A percentile compares a stretch with the other conserved stretches of the same genome.
These are phyloP conservation scores for Julus scandinavius DNA, from an alignment of 2,888 invertebrate genomes.

Conservation along the genomic window DNA sequence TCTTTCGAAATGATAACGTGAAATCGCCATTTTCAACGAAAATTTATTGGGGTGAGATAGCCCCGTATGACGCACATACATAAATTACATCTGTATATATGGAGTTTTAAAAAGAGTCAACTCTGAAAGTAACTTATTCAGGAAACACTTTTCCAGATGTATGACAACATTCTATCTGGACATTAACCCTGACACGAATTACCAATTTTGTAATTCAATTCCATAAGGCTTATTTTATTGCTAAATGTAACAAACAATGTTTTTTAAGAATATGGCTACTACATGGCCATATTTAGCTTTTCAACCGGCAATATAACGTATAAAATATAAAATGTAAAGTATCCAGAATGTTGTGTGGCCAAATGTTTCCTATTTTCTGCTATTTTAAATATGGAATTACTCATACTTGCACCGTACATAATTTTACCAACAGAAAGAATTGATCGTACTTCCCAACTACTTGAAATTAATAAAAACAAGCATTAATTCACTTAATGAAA, in stretches of 20 bases:
- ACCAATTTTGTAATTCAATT: not conserved
- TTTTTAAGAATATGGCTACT: too few relatives aligned
- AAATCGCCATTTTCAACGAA: slow-evolving; percentile 5
- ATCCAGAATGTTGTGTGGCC: too few relatives aligned
- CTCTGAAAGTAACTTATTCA: not conserved
- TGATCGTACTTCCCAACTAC: too few relatives aligned
- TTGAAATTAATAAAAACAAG: too few relatives aligned
- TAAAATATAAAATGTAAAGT: too few relatives aligned
- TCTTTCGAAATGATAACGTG: not conserved
- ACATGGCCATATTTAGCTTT: too few relatives aligned
- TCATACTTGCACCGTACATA: too few relatives aligned
- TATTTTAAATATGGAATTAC: too few relatives aligned
- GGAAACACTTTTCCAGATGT: not conserved
- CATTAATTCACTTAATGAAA: too few relatives aligned
- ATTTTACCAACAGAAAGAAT: too few relatives aligned
- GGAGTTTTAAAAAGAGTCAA: not conserved
- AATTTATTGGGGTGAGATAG: slow-evolving; percentile 8
- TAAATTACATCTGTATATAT: not conserved
- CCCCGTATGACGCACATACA: not conserved
- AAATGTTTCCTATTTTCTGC: too few relatives aligned
- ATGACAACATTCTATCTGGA: not conserved
- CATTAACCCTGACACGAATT: not conserved
- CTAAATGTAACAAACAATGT: not conserved
- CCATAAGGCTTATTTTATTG: not conserved
- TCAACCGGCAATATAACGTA: too few relatives aligned